Conservation (phyloP, 2,113 vertebrate species). For the Brachirus orientalis region DNA sequence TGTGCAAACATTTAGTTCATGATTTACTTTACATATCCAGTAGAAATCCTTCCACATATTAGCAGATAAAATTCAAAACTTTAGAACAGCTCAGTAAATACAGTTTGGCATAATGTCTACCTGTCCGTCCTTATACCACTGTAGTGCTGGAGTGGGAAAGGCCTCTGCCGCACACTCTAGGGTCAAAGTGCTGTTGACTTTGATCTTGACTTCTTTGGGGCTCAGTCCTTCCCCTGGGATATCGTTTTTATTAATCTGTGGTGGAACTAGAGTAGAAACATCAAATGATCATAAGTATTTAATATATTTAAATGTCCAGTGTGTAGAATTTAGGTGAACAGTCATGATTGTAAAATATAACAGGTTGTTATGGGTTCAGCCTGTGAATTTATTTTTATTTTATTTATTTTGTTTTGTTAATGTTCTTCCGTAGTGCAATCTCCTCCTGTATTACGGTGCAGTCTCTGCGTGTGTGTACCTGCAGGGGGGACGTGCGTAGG, state of each 20-base stretch:
- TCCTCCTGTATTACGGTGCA: too few species aligned
- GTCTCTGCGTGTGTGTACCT: too few species aligned
- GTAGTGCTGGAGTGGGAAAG: constrained; percentile 86
- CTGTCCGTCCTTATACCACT: constrained; percentile 98
- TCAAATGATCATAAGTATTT: not conserved
- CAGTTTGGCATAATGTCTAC: constrained; percentile 60
- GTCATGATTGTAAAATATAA: too few species aligned
- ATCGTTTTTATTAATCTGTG: constrained; percentile 90
- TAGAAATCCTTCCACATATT: not conserved
- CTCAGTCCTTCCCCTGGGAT: constrained; percentile 83
- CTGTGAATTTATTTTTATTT: too few species aligned
- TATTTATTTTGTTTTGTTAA: too few species aligned
- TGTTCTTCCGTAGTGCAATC: too few species aligned
- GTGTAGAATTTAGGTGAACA: too few species aligned
- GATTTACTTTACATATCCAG: not conserved
- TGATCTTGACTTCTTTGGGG: constrained; percentile 94
- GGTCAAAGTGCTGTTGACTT: constrained; percentile 90
- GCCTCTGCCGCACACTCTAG: constrained; percentile 92
- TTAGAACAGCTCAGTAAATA: not conserved
- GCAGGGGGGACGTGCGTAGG: too few species aligned
- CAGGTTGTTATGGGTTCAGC: too few species aligned
- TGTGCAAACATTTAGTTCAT: not conserved
- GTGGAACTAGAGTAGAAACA: constrained; percentile 85
- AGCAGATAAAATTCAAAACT: too few species aligned
- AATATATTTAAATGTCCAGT: not conserved